Conservation (phyloP, 2,797 vertebrate species). For the Falco concolor region DNA sequence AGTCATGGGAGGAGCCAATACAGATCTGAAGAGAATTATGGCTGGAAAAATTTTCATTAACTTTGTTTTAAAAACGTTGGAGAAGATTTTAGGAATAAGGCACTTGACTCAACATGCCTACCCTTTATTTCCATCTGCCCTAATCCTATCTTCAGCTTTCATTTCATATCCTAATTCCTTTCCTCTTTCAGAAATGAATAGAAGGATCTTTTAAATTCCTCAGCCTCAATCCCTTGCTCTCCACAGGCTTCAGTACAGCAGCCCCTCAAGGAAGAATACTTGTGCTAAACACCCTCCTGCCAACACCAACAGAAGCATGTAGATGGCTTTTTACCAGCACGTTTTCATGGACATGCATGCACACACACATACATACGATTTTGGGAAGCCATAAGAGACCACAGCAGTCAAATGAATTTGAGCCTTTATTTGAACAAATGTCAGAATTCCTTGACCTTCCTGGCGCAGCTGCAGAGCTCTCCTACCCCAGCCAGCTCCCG, state of each 20-base stretch:
- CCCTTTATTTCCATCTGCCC: not conserved
- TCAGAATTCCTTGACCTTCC: not conserved
- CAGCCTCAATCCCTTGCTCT: not conserved
- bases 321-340: fast-evolving
- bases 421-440: not conserved
- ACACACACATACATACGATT: not conserved
- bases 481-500: not conserved
- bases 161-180: not conserved
- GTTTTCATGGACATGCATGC: fast-evolving
- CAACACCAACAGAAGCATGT: not conserved
- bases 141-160: constrained; percentile 10
- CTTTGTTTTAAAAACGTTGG: not conserved
- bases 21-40: not conserved
- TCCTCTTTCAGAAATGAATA: not conserved
- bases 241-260: not conserved
- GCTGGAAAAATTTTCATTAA: not conserved
- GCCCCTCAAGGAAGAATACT: not conserved
- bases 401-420: not conserved
- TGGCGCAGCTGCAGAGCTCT: not conserved
- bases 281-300: not conserved
- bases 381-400: not conserved
- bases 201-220: not conserved
- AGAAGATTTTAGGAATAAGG: not conserved
- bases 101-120: not conserved
- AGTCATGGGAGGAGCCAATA: not conserved